Conservation (phyloP, 1,140 invertebrate genomes). For the Oreohelix idahoensis region DNA sequence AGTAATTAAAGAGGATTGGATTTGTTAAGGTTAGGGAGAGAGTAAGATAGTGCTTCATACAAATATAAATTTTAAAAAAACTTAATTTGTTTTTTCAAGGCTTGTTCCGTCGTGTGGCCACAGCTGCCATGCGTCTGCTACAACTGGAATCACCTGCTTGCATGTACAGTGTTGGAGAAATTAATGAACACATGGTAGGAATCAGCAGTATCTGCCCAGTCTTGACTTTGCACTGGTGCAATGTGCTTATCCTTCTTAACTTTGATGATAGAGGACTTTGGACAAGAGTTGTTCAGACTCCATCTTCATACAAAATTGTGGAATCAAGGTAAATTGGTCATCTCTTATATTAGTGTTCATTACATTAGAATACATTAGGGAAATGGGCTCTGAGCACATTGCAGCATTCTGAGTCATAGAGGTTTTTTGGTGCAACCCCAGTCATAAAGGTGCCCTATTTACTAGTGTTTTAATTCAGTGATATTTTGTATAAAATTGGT, state of each 20-base stretch:
- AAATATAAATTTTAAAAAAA: not conserved
- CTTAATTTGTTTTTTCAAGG: constrained; percentile 64
- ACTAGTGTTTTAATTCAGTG: no score
- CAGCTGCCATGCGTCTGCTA: constrained; percentile 76
- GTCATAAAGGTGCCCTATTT: no score
- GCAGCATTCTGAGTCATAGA: no score
- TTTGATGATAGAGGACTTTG: constrained; percentile 79
- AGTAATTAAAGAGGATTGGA: no score
- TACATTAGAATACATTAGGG: no score
- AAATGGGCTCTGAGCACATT: no score
- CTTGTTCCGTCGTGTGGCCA: constrained; percentile 77
- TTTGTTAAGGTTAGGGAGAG: no score
- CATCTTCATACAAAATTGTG: constrained; percentile 66
- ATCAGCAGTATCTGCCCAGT: constrained; percentile 76
- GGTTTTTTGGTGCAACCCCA: no score
- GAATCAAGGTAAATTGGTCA: constrained; percentile 60
- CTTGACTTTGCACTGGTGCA: constrained; percentile 81
- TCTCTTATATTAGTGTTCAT: no score
- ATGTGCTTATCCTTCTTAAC: constrained; percentile 81
- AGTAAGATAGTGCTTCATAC: no score
- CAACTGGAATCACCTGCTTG: constrained; percentile 66
- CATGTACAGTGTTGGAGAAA: constrained; percentile 71
- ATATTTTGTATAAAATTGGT: no score
- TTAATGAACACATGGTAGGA: constrained; percentile 77
- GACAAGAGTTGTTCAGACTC: constrained; percentile 76